phyloP scores from a whole-genome alignment of 2,113 vertebrate genomes.

The Origma solitaria region DNA sequence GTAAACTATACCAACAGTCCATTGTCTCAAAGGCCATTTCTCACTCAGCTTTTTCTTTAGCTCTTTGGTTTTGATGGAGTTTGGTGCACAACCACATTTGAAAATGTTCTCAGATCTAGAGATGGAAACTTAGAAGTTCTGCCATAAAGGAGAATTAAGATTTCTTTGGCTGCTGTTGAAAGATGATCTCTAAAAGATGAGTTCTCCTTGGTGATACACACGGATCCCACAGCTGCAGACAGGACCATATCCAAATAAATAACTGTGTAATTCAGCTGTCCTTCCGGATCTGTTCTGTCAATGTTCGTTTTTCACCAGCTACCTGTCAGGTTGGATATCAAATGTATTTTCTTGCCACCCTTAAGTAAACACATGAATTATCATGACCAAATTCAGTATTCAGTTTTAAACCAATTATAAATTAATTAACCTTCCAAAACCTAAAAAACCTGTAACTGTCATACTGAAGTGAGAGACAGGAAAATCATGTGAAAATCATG shows the following conservation, averaged over 20 bases:
- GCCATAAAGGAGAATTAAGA: neutral
- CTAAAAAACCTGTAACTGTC: neutral
- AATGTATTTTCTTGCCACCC: neutral
- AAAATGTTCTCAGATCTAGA: neutral
- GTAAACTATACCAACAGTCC: neutral
- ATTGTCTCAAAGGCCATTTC: neutral
- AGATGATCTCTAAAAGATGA: neutral
- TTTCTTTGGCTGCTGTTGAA: neutral
- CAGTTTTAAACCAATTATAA: neutral
- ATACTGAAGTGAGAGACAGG: neutral
- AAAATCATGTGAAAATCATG: neutral
- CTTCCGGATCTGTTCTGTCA: neutral
- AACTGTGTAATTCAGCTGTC: neutral
- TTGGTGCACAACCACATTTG: neutral
- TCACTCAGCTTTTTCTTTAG: neutral
- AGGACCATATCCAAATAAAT: neutral
- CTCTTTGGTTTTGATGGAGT: neutral
- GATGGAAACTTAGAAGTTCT: neutral
- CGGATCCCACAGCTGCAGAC: neutral
- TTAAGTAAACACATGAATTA: neutral
- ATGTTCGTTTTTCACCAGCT: neutral
- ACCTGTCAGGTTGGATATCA: neutral
- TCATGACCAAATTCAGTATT: neutral
- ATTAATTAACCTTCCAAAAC: neutral
- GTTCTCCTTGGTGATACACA: neutral